Evolutionary conservation across 2,797 vertebrate species (phyloP), one percentile per base, ranked within the genome.

Genomic region (Perodicticus potto): DNA sequence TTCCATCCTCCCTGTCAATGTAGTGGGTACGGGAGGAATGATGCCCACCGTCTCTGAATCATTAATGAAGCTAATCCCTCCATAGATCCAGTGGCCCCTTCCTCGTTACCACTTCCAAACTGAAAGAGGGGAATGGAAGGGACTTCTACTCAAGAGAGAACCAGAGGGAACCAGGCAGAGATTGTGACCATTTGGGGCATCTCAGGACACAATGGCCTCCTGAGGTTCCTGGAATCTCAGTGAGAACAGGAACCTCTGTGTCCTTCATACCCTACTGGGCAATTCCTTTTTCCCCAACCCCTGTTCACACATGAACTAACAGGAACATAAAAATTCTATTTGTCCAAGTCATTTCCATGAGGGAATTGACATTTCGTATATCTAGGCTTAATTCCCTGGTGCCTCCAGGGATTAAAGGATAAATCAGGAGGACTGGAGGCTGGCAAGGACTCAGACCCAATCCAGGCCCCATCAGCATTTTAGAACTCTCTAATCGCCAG

Each of bases 211-310:
- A 45, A 11, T 0, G n/a, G 2, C 73, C 77, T 95, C 94, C 89
- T 92, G 32, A 14, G 49, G 57, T 95, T 96, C 72, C 96, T 67
- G 92, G 77, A 94, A 94, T 89, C 94, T 95, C 89, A 74, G 7
- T 77, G 77, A 59, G 29, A 95, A 78, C 69, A 82, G 84, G 69
- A 93, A 83, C 49, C 20, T 32, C 23, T 43, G 23, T 74, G 92
- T 96, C 90, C 92, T 97, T 97, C 85, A 97, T 34, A 49, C 89
- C 84, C 87, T 87, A 88, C 49, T 88, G 77, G 57, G 90, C 89
- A 94, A 63, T 59, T 81, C 40, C 67, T 70, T 89, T 93, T 27
- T 20, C 49, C 83, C 86, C 67, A 86, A 34, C 19, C 37, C 19
- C 65, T 93, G 78, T 43, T 91, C 63, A 89, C 65, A 93, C 19